Evolutionary conservation across 2,113 vertebrate species (phyloP).

Genomic region (Ascaphus truei): DNA sequence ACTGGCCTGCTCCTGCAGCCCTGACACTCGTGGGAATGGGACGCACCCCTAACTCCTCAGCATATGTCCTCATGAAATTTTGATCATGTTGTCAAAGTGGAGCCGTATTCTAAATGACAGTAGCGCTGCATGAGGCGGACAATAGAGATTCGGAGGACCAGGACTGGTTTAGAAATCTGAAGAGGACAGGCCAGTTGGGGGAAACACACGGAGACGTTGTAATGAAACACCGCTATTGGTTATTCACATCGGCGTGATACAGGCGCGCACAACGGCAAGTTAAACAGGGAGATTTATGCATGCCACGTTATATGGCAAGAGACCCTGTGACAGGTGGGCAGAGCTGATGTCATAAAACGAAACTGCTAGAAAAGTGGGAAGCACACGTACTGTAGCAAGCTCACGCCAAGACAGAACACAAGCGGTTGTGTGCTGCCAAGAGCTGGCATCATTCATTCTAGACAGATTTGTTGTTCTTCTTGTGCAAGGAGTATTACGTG

Average conservation of each 20-base stretch:
- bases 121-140: neutral
- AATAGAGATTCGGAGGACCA: neutral
- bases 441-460: conserved; percentile 2
- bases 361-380: neutral
- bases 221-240: neutral
- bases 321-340: neutral
- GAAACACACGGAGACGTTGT: no score
- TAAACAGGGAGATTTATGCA: neutral
- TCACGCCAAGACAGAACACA: conserved; percentile 4
- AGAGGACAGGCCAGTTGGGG: neutral
- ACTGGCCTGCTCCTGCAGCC: neutral
- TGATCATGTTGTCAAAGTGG: neutral
- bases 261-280: neutral
- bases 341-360: neutral
- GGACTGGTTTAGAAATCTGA: neutral
- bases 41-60: neutral
- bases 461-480: conserved; percentile 25
- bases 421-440: conserved; percentile 4
- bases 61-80: conserved; percentile 1
- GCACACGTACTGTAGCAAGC: neutral
- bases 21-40: neutral
- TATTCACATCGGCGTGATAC: neutral
- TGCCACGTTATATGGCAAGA: neutral
- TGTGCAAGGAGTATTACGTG: conserved; percentile 2
- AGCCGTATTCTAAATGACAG: neutral